These are phyloP conservation scores for Amyelois transitella DNA, from an alignment of 1,140 invertebrate species.

Conservation along the genomic window DNA sequence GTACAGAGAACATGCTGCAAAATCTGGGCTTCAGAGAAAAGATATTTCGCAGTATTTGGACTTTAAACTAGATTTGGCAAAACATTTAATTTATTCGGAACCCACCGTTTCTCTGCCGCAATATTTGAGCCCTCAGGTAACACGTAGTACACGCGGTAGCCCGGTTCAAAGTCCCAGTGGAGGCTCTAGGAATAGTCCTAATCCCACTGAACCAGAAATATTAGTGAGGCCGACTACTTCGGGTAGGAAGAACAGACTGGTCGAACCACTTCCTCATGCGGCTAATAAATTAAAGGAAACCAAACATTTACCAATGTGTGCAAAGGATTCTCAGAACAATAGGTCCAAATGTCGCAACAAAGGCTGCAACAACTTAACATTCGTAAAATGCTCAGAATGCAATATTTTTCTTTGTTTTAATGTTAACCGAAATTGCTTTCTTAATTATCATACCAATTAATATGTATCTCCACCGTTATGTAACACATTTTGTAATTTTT, in stretches of 20 bases:
- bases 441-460: neutral
- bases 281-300: neutral
- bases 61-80: constrained; percentile 3
- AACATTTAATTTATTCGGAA: constrained; percentile 1
- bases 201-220: neutral
- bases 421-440: constrained; percentile 1
- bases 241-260: too few relatives aligned
- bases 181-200: neutral
- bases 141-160: neutral
- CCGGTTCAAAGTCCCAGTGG: neutral
- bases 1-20: neutral
- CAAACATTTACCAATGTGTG: neutral
- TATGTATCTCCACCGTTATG: too few relatives aligned
- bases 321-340: neutral
- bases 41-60: neutral
- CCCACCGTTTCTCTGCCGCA: neutral
- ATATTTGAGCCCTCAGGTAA: neutral
- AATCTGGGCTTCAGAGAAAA: neutral
- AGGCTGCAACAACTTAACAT: neutral
- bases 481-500: too few relatives aligned
- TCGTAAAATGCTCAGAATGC: constrained; percentile 5
- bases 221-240: too few relatives aligned
- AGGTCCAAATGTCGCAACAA: neutral
- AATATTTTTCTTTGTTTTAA: constrained; percentile 7
- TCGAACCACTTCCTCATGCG: constrained; percentile 1